Conservation (phyloP, 1,140 invertebrate genomes). For the Triops longicaudatus region DNA sequence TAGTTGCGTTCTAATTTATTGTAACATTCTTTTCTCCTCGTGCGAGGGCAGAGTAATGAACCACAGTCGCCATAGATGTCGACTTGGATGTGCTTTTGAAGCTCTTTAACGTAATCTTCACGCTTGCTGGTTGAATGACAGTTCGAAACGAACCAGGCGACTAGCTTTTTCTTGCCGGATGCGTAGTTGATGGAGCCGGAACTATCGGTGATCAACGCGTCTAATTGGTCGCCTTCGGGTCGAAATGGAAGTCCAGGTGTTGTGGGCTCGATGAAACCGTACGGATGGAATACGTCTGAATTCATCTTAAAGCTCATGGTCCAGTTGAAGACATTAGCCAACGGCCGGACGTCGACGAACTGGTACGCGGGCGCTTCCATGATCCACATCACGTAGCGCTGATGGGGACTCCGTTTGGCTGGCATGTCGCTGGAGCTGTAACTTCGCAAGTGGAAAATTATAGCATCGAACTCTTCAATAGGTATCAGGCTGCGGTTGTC, state of each 20-base stretch:
- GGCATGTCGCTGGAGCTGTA: constrained; percentile 36
- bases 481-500: constrained; percentile 19
- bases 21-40: constrained; percentile 28
- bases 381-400: constrained; percentile 33
- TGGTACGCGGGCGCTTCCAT: constrained; percentile 32
- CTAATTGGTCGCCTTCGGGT: not conserved
- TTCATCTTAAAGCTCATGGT: constrained; percentile 43
- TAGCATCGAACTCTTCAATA: constrained; percentile 40
- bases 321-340: constrained; percentile 42
- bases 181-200: constrained; percentile 25
- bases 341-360: constrained; percentile 14
- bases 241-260: constrained; percentile 26
- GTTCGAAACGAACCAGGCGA: constrained; percentile 44
- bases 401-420: constrained; percentile 34
- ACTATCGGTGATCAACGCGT: constrained; percentile 20
- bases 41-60: constrained; percentile 31
- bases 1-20: constrained; percentile 32
- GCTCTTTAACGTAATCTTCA: constrained; percentile 38
- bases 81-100: constrained; percentile 42
- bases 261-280: constrained; percentile 33
- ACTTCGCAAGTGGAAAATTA: constrained; percentile 40
- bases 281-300: constrained; percentile 38
- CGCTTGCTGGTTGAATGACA: constrained; percentile 40
- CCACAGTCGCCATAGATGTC: constrained; percentile 46
- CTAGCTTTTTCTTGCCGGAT: constrained; percentile 34